Evolutionary conservation across 2,888 invertebrate genomes (phyloP).

Genomic region (Spisula subtruncata): DNA sequence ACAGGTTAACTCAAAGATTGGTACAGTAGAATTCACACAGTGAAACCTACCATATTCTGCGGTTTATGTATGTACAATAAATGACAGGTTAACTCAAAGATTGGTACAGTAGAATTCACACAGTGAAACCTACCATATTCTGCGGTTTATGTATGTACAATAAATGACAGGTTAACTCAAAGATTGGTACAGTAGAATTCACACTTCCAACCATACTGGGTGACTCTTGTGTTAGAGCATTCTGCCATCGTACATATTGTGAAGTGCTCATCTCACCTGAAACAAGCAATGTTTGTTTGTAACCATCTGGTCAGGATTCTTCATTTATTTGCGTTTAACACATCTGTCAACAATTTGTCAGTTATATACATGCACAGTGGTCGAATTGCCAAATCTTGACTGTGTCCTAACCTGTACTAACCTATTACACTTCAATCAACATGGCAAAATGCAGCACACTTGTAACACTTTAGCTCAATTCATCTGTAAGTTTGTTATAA

Average conservation of each 20-base stretch:
- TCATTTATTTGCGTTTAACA: too few relatives aligned
- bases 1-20: conserved; percentile 71
- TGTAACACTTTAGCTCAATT: too few relatives aligned
- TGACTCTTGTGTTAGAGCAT: conserved; percentile 75
- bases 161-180: conserved; percentile 80
- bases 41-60: too few relatives aligned
- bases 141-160: conserved; percentile 76
- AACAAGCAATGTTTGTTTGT: neutral
- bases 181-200: conserved; percentile 74
- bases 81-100: conserved; percentile 74
- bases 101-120: neutral
- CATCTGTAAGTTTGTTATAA: too few relatives aligned
- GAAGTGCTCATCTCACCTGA: conserved; percentile 70
- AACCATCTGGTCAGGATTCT: too few relatives aligned
- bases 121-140: conserved; percentile 77
- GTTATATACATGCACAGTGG: too few relatives aligned
- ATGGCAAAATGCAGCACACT: too few relatives aligned
- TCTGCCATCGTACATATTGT: conserved; percentile 78
- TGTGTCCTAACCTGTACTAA: neutral
- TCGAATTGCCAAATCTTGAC: too few relatives aligned
- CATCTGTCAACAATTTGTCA: too few relatives aligned
- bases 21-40: neutral
- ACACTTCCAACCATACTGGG: conserved; percentile 61
- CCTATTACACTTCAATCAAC: too few relatives aligned
- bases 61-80: conserved; percentile 78